Evolutionary conservation across 2,888 invertebrate species (phyloP).

Genomic region (Pandemis corylana): DNA sequence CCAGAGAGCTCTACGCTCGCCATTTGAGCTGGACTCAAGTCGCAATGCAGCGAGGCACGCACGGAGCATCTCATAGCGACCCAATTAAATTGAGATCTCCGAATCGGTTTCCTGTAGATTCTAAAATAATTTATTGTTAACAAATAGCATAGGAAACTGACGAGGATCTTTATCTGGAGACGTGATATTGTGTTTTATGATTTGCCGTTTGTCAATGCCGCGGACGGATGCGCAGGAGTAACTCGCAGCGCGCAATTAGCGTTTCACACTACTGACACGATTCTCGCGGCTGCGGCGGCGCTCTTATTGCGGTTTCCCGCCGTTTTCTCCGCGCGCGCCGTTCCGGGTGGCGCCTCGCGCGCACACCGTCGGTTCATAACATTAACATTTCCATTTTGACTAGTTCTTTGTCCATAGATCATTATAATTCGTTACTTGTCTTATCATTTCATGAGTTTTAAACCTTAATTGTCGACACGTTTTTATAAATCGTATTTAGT

Average conservation of each 20-base stretch:
- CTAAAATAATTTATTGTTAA: conserved; percentile 84
- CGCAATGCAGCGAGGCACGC: conserved; percentile 75
- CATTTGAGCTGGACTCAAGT: conserved; percentile 84
- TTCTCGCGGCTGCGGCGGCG: conserved; percentile 72
- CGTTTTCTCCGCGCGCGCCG: conserved; percentile 80
- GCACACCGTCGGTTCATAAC: conserved; percentile 65
- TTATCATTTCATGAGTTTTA: background rate
- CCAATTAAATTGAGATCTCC: conserved; percentile 81
- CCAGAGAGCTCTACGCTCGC: conserved; percentile 74
- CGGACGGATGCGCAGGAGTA: conserved; percentile 64
- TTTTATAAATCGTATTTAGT: conserved; percentile 15
- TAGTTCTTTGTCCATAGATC: conserved; percentile 43
- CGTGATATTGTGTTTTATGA: conserved; percentile 54
- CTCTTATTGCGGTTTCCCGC: conserved; percentile 82
- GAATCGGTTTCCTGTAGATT: conserved; percentile 84
- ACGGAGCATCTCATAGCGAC: conserved; percentile 76
- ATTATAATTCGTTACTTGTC: background rate
- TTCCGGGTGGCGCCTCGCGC: conserved; percentile 81
- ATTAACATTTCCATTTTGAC: conserved; percentile 68
- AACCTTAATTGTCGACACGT: background rate
- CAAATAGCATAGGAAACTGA: conserved; percentile 80
- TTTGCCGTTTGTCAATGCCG: conserved; percentile 70
- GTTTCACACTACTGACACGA: conserved; percentile 85
- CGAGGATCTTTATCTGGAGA: conserved; percentile 79
- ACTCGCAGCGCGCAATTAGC: conserved; percentile 76